These are phyloP conservation scores for Hoplostethus mediterraneus DNA, from an alignment of 2,797 vertebrate species.

Conservation along the genomic window DNA sequence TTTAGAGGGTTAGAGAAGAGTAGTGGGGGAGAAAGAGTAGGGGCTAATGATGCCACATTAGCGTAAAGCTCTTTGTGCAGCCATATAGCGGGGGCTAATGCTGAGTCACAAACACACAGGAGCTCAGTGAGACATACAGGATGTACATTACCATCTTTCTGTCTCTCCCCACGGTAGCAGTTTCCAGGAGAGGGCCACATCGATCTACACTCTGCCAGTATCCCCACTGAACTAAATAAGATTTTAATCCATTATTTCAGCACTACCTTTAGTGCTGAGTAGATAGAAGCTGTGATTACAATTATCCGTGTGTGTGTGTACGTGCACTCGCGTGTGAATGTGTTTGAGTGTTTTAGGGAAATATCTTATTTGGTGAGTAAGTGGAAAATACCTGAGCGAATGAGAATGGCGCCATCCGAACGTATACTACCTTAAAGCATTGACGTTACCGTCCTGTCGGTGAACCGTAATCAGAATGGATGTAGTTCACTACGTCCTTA, in stretches of 20 bases:
- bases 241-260: constrained; percentile 37
- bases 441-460: constrained; percentile 24
- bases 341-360: constrained; percentile 18
- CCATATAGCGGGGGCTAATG: constrained; percentile 29
- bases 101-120: constrained; percentile 43
- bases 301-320: constrained; percentile 13
- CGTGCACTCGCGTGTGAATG: constrained; percentile 1
- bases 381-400: constrained; percentile 22
- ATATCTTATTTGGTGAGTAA: constrained; percentile 3
- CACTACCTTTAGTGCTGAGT: not conserved
- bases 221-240: not conserved
- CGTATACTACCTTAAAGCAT: constrained; percentile 1
- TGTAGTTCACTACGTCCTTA: constrained; percentile 41
- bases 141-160: constrained; percentile 60
- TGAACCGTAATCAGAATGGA: constrained; percentile 30
- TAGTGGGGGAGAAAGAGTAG: constrained; percentile 31
- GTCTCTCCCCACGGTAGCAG: constrained; percentile 5
- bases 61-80: constrained; percentile 56
- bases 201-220: constrained; percentile 26
- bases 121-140: constrained; percentile 50
- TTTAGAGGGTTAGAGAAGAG: constrained; percentile 51
- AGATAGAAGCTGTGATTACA: not conserved
- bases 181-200: constrained; percentile 48
- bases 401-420: constrained; percentile 14
- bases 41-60: constrained; percentile 74